phyloP scores from a whole-genome alignment of 2,113 vertebrate genomes.

The Empidonax traillii region DNA sequence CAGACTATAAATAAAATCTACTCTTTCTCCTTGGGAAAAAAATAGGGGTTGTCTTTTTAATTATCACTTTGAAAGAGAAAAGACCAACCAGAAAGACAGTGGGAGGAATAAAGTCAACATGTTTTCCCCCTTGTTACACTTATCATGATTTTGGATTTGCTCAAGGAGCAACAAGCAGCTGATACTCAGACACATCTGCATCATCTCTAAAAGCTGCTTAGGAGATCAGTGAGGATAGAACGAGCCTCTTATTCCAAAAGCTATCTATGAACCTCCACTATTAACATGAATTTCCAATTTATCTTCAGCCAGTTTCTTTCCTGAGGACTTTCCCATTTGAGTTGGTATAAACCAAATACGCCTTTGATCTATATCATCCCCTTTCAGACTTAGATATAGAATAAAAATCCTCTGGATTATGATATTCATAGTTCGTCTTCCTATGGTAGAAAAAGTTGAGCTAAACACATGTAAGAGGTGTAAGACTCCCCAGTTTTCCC shows the following conservation, averaged over 20 bases:
- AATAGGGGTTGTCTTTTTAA: slow-evolving; percentile 34
- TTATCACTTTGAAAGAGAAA: slow-evolving; percentile 38
- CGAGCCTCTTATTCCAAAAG: background rate
- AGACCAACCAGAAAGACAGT: slow-evolving; percentile 29
- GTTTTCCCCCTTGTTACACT: background rate
- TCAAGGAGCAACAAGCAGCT: background rate
- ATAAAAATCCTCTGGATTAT: background rate
- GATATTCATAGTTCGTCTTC: background rate
- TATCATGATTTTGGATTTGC: background rate
- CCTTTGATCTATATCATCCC: background rate
- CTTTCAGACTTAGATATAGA: background rate
- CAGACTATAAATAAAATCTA: slow-evolving; percentile 46
- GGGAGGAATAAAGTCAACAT: background rate
- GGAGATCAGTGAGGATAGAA: background rate
- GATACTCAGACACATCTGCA: background rate
- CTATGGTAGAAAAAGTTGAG: background rate
- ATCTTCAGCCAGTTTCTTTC: background rate
- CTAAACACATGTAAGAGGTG: background rate
- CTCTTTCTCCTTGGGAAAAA: slow-evolving; percentile 10
- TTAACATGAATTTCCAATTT: background rate
- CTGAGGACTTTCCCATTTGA: background rate
- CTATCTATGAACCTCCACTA: background rate
- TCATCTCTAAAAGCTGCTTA: background rate
- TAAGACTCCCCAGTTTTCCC: background rate
- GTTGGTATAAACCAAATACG: background rate